Evolutionary conservation across 2,113 vertebrate species (phyloP).

Genomic region (Theristicus caerulescens): DNA sequence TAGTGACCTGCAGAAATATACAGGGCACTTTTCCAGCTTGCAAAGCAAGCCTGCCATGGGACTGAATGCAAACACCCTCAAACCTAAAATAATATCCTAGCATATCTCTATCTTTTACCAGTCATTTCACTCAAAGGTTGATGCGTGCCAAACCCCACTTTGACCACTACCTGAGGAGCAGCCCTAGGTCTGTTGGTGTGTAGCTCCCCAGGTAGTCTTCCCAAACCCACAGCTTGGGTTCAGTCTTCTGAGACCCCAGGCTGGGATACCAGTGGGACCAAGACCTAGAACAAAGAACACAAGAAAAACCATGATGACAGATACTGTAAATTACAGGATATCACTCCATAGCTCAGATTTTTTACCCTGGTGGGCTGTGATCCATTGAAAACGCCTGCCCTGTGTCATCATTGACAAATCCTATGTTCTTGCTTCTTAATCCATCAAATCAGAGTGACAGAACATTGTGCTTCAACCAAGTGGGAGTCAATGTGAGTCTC

Average conservation of each 20-base stretch:
- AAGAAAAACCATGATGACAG: background rate
- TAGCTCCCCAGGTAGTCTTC: background rate
- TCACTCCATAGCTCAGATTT: background rate
- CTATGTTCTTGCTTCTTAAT: background rate
- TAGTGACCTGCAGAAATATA: background rate
- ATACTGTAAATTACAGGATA: background rate
- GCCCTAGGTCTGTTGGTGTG: background rate
- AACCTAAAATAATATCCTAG: background rate
- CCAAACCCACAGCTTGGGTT: background rate
- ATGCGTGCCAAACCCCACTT: background rate
- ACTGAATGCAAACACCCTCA: background rate
- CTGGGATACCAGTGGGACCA: background rate
- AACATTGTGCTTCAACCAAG: accelerated
- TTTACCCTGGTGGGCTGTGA: background rate
- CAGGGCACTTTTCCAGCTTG: background rate
- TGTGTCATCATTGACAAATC: background rate
- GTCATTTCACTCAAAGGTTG: background rate
- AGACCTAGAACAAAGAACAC: background rate
- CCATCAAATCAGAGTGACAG: background rate
- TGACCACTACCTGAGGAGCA: background rate
- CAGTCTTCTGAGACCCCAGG: background rate
- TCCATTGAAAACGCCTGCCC: background rate
- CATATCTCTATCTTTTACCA: background rate
- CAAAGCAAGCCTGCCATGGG: background rate
- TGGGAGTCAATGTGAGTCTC: background rate